Conservation (phyloP, 2,797 vertebrate species). For the Onychomys leucogaster region DNA sequence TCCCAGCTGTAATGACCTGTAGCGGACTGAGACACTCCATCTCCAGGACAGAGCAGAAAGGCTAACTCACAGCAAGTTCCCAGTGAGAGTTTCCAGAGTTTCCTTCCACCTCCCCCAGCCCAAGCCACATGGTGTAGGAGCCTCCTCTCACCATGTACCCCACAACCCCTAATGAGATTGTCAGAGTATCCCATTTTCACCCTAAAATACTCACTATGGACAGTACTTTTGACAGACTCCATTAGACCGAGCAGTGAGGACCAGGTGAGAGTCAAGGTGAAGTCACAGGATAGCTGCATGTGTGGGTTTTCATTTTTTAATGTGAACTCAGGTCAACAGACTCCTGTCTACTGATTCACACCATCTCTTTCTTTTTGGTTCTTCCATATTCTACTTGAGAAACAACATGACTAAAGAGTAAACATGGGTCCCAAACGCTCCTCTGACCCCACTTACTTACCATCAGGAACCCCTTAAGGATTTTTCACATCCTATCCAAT, state of each 20-base stretch:
- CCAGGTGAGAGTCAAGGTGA: not conserved
- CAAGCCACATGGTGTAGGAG: not conserved
- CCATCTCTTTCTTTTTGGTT: not conserved
- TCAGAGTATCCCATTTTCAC: not conserved
- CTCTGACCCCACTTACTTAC: not conserved
- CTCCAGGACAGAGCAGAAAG: not conserved
- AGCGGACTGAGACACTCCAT: not conserved
- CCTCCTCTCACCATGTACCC: not conserved
- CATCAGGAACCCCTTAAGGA: not conserved
- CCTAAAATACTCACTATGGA: not conserved
- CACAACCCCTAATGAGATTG: not conserved
- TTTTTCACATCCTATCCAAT: not conserved
- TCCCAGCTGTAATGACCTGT: not conserved
- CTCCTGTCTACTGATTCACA: not conserved
- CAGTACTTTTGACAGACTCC: not conserved
- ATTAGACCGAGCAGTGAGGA: fast-evolving
- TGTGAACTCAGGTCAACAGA: not conserved
- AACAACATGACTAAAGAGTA: not conserved
- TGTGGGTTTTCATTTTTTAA: not conserved
- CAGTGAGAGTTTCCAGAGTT: not conserved
- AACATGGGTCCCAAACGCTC: not conserved
- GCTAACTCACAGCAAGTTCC: not conserved
- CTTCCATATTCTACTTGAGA: not conserved
- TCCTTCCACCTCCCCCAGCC: not conserved
- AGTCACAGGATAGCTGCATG: fast-evolving